A percentile compares a stretch with the other conserved stretches of the same genome.
These are phyloP conservation scores for Bombyx mori DNA, from an alignment of 1,140 invertebrate genomes.

Conservation along the genomic window ASM3026992v2 NC_085111.1:5609001-5609500, in stretches of 20 bases:
- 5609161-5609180: constrained; percentile 58
- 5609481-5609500: no score
- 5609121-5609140: constrained; percentile 59
- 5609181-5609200: constrained; percentile 65
- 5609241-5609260: constrained; percentile 60
- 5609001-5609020: constrained; percentile 55
- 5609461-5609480: no score
- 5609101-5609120: constrained; percentile 43
- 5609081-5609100: constrained; percentile 25
- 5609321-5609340: constrained; percentile 24
- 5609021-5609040: constrained; percentile 24
- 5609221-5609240: constrained; percentile 62
- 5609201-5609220: constrained; percentile 69
- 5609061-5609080: neutral
- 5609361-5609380: neutral
- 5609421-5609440: neutral
- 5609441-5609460: no score
- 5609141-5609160: constrained; percentile 53
- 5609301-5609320: constrained; percentile 42
- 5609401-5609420: constrained; percentile 1
- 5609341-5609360: constrained; percentile 8
- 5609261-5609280: constrained; percentile 48
- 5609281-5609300: constrained; percentile 65
- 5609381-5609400: neutral
- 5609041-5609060: neutral